Evolutionary conservation across 1,140 invertebrate species (phyloP), one percentile per base, ranked within the genome.

Genomic region (Dufourea novaeangliae): DNA sequence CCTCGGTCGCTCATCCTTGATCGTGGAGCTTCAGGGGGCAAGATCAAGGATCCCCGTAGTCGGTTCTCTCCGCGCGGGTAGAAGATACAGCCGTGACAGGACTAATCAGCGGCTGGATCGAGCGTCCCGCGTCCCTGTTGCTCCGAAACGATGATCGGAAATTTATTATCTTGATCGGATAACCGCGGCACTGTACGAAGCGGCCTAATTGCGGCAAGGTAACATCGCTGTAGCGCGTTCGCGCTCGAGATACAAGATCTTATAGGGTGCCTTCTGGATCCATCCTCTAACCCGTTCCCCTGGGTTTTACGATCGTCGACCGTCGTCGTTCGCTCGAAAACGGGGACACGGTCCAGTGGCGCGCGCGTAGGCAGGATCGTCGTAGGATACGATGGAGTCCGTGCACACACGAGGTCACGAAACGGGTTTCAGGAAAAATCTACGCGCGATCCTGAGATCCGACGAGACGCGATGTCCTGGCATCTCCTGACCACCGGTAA

Each of bases 391-490:
- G 66, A 82, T 61, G 22, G 50, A n/a, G 34, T 1, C 62, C 59
- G 56, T 46, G 66, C 57, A 46, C 41, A 59, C 57, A 77, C 82
- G 87, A 86, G 84, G 85, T 87, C 86, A 89, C 76, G 64, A 71
- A 89, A 89, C 88, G 86, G 85, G 88, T 89, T 90, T 87, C 78
- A 85, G 81, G 83, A 85, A 90, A 90, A 89, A 88, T 88, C 86
- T 79, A 70, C 80, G 29, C 39, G 71, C 70, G 50, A 83, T 76
- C 50, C 80, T 64, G 75, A 73, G 63, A 83, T 50, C 46, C 46
- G 46, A 50, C 46, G 46, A 50, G 20, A 50, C 72, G 72, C 22
- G 52, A 66, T 72, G n/a, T n/a, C n/a, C 64, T 69, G 52, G 68
- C 59, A 73, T 75, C 50, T 17, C 34, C 12, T 17, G 11, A 50